Evolutionary conservation across 2,113 vertebrate genomes (phyloP).

Genomic region (Psettodes erumei): DNA sequence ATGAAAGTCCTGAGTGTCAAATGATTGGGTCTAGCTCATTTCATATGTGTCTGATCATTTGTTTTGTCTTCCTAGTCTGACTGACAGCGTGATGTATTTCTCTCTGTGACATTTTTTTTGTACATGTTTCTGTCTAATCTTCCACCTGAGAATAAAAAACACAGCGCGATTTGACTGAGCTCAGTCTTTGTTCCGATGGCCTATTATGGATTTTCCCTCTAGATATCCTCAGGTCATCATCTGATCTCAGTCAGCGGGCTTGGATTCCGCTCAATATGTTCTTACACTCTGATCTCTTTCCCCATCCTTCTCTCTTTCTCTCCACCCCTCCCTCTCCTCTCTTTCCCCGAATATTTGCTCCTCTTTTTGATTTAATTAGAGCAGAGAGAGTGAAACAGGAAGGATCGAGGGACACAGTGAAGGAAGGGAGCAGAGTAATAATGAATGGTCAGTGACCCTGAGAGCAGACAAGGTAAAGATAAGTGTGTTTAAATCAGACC

Average conservation of each 20-base stretch:
- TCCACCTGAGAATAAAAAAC: conserved; percentile 48
- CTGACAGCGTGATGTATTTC: not conserved
- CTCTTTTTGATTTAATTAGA: conserved; percentile 78
- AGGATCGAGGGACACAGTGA: conserved; percentile 35
- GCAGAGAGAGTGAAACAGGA: conserved; percentile 52
- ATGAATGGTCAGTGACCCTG: conserved; percentile 66
- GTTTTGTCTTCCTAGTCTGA: conserved; percentile 1
- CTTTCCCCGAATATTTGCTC: conserved; percentile 63
- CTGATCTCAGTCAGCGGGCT: conserved; percentile 64
- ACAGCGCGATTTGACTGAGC: conserved; percentile 26
- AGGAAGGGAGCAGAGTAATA: conserved; percentile 55
- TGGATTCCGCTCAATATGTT: conserved; percentile 65
- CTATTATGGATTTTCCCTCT: conserved; percentile 64
- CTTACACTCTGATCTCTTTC: conserved; percentile 57
- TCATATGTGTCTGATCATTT: conserved; percentile 8
- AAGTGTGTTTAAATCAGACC: conserved; percentile 71
- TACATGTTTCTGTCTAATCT: conserved; percentile 34
- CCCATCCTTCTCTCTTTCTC: conserved; percentile 15
- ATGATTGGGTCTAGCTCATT: conserved; percentile 13
- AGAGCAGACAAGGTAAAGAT: conserved; percentile 63
- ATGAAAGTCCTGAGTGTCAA: not conserved
- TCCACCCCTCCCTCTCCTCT: conserved; percentile 19
- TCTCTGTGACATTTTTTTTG: not conserved
- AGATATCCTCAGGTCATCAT: conserved; percentile 69
- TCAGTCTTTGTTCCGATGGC: conserved; percentile 57